A percentile compares a stretch with the other conserved stretches of the same genome.
Evolutionary conservation across 2,113 vertebrate genomes (phyloP).

Genomic region (Aramus guarauna): DNA sequence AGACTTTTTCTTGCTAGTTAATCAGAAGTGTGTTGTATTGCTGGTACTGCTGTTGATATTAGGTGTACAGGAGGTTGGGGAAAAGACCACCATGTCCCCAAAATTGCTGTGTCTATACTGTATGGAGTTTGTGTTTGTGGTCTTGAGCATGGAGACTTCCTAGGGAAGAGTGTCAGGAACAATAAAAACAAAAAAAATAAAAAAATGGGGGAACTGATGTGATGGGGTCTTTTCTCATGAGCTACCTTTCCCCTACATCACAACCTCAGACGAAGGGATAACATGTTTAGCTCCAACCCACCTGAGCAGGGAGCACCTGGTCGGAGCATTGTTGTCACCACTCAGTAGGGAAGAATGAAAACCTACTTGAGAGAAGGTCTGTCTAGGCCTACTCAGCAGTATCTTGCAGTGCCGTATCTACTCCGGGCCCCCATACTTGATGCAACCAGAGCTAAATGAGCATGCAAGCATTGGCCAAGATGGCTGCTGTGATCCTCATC

Average conservation of each 20-base stretch:
- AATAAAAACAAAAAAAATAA: background rate
- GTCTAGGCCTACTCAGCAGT: background rate
- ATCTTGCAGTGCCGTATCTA: background rate
- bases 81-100: background rate
- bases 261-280: background rate
- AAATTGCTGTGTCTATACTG: background rate
- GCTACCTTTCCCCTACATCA: background rate
- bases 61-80: background rate
- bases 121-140: background rate
- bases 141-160: background rate
- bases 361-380: background rate
- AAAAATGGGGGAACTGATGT: background rate
- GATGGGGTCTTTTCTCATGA: background rate
- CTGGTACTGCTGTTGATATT: background rate
- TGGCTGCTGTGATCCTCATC: background rate
- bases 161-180: background rate
- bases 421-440: too few relatives aligned
- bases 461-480: background rate
- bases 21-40: background rate
- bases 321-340: rapidly evolving
- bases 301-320: background rate
- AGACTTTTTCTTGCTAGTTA: background rate
- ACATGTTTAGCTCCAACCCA: background rate
- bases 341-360: background rate
- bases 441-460: too few relatives aligned